phyloP scores from a whole-genome alignment of 1,140 invertebrate species.

The Hypsibius dujardini region DNA sequence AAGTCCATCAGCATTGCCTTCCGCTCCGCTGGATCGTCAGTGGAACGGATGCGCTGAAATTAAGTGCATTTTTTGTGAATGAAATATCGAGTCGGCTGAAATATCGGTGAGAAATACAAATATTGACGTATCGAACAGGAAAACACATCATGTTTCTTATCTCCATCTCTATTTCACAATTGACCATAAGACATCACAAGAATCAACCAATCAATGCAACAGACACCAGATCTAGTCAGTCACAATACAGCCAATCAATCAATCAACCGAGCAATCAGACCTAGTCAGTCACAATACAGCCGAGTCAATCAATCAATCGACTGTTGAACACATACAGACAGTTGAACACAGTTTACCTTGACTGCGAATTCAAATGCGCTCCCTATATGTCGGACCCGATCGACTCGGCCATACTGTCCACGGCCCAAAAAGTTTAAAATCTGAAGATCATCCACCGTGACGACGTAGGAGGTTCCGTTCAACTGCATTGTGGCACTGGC shows the following conservation, averaged over 20 bases:
- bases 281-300: too few species aligned
- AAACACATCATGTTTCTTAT: too few species aligned
- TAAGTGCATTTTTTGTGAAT: neutral
- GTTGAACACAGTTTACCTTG: neutral
- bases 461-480: neutral
- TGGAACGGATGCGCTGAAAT: slow-evolving; percentile 60
- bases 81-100: neutral
- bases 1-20: slow-evolving; percentile 80
- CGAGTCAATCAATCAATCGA: too few species aligned
- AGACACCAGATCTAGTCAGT: neutral
- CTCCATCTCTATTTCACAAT: neutral
- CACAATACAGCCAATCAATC: neutral
- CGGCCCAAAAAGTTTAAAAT: neutral
- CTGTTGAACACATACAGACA: neutral
- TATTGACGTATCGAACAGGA: neutral
- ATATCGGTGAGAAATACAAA: neutral
- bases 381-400: neutral
- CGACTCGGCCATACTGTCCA: slow-evolving; percentile 5
- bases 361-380: neutral
- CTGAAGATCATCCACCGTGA: neutral
- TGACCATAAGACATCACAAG: neutral
- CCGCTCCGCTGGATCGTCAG: slow-evolving; percentile 81
- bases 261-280: neutral
- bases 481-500: too few species aligned
- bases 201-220: neutral